Base-by-base conservation (phyloP, 1,140 invertebrate genomes). In the Sarcophaga bullata region DNA sequence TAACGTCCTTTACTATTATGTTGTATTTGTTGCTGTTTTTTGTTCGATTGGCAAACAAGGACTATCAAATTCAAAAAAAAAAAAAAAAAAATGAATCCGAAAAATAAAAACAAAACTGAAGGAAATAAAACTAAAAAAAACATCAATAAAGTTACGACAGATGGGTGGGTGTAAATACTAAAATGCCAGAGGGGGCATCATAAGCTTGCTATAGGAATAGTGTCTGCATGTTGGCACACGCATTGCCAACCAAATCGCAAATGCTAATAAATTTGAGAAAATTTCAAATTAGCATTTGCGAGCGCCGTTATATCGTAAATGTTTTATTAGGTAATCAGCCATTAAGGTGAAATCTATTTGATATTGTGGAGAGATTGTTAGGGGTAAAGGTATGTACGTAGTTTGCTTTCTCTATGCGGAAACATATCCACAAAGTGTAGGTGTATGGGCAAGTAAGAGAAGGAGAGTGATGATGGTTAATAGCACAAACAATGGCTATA, bases 321-420 rank as follows among this genome's bases (percentile, higher is more conserved):
- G 62, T 68, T 68, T 19, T 68, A 68, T 68, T 68, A 68, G 62
- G 62, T 68, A 68, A 68, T 68, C 62, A 68, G n/a, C 17, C 62
- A 68, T 68, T 68, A 19, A 68, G 17, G 62, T 19, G 62, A 68
- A 68, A 68, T 68, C 17, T 3, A 25, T 10, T 19, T n/a, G 62
- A 19, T n/a, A 19, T 68, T 19, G 50, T 52, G 50, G 8, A 13
- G 50, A 52, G 8, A 13, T 50, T 50, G 49, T 50, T 50, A 50
- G 49, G 49, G 6, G 49, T 11, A n/a, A n/a, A 50, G 49, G 49
- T 11, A 8, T 50, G 49, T 50, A 6, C 6, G 49, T 8, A 8
- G 11, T 11, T 50, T 50, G 6, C 11, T 6, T 50, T 50, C 49
- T 6, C 11, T 50, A 50, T 50, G 7, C 49, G 7, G 7, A 50